These are phyloP conservation scores for Upupa epops DNA, from an alignment of 2,113 vertebrate genomes.

Conservation along the genomic window DNA sequence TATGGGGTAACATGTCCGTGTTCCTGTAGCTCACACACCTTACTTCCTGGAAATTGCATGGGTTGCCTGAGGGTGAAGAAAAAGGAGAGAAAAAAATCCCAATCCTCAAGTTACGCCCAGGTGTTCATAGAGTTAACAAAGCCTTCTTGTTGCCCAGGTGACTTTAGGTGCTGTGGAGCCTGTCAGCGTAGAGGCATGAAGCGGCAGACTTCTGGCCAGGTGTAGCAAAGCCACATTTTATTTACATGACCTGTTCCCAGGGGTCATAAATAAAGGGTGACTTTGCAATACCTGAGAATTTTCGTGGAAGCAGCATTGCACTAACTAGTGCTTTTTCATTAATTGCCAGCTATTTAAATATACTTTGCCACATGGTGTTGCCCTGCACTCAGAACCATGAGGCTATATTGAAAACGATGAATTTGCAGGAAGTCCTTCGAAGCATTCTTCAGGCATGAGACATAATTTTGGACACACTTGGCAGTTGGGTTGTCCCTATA, in stretches of 20 bases:
- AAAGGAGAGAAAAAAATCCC: not conserved
- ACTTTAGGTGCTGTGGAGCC: not conserved
- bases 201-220: not conserved
- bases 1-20: not conserved
- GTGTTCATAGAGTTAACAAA: not conserved
- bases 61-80: not conserved
- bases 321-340: not conserved
- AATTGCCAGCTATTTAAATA: not conserved
- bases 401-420: not conserved
- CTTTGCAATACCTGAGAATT: not conserved
- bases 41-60: not conserved
- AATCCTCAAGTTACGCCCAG: not conserved
- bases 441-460: not conserved
- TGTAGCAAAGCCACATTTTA: not conserved
- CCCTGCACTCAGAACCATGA: not conserved
- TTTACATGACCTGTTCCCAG: not conserved
- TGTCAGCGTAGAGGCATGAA: not conserved
- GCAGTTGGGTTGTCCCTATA: not conserved
- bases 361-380: not conserved
- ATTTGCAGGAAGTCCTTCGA: not conserved
- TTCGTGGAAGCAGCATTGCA: not conserved
- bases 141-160: not conserved
- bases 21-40: not conserved
- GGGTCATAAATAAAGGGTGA: not conserved
- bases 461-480: not conserved